Evolutionary conservation across 2,888 invertebrate genomes (phyloP).

Genomic region (Volucella bombylans): DNA sequence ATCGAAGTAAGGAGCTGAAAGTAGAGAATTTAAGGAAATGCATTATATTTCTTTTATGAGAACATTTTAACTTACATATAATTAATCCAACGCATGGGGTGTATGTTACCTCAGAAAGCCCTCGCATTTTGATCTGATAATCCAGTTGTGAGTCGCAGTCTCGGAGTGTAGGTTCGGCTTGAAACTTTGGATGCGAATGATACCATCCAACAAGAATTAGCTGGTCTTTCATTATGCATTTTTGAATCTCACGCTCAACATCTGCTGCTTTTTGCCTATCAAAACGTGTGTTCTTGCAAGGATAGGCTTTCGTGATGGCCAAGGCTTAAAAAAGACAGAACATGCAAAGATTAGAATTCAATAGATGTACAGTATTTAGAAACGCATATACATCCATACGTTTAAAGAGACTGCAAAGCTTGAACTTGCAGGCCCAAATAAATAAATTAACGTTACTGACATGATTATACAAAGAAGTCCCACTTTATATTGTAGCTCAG

Average conservation of each 20-base stretch:
- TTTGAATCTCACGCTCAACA: constrained; percentile 91
- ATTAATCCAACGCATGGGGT: constrained; percentile 96
- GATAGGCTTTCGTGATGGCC: constrained; percentile 93
- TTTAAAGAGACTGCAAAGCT: too few relatives aligned
- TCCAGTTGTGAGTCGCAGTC: constrained; percentile 97
- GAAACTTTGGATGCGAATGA: constrained; percentile 95
- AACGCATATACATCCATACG: too few relatives aligned
- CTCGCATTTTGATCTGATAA: constrained; percentile 97
- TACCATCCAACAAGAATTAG: constrained; percentile 96
- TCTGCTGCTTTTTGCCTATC: constrained; percentile 90
- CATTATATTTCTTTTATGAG: too few relatives aligned
- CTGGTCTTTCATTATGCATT: constrained; percentile 91
- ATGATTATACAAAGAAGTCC: too few relatives aligned
- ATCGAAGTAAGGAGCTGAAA: constrained; percentile 91
- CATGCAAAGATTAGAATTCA: background rate
- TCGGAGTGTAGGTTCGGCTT: constrained; percentile 92
- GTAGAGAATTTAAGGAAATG: too few relatives aligned
- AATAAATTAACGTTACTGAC: too few relatives aligned
- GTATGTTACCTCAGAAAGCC: constrained; percentile 94
- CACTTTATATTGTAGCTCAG: too few relatives aligned
- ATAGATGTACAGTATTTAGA: background rate
- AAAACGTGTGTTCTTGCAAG: constrained; percentile 91
- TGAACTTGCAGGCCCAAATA: too few relatives aligned
- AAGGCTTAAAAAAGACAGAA: constrained; percentile 85
- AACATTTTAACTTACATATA: constrained; percentile 87